These are phyloP conservation scores for Chydorus sphaericus DNA, from an alignment of 2,888 invertebrate genomes.

Conservation along the genomic window DNA sequence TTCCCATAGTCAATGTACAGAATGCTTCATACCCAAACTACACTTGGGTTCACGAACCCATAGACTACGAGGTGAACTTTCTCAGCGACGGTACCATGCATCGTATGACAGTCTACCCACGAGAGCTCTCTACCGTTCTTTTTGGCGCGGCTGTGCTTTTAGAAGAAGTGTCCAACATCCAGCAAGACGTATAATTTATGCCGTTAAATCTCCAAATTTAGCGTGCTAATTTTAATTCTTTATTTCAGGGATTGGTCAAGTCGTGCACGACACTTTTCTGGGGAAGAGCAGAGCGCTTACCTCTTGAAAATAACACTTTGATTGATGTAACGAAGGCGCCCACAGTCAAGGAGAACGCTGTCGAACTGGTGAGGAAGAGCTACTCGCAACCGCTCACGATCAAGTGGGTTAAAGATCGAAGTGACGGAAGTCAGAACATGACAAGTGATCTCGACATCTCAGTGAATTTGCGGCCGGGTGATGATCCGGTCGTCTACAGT, in stretches of 20 bases:
- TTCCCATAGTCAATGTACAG: slow-evolving; percentile 4
- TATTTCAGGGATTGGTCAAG: not conserved
- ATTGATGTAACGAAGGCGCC: not conserved
- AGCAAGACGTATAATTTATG: not conserved
- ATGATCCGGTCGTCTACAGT: not conserved
- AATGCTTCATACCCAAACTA: not conserved
- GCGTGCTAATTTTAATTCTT: not conserved
- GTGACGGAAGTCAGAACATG: not conserved
- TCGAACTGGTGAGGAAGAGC: not conserved
- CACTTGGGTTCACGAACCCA: not conserved
- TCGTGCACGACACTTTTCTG: slow-evolving; percentile 5
- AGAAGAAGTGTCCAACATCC: not conserved
- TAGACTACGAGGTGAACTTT: not conserved
- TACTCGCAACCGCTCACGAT: not conserved
- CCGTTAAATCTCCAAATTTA: not conserved
- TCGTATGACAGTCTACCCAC: not conserved
- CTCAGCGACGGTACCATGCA: not conserved
- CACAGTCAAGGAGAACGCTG: not conserved
- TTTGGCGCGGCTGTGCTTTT: slow-evolving; percentile 1
- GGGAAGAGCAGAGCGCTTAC: not conserved
- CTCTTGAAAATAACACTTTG: not conserved
- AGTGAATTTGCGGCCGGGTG: not conserved
- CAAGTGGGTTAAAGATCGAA: not conserved
- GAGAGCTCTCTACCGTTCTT: not conserved
- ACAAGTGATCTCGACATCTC: not conserved